Evolutionary conservation across 2,888 invertebrate genomes (phyloP).

Genomic region (Notocelia uddmanniana): DNA sequence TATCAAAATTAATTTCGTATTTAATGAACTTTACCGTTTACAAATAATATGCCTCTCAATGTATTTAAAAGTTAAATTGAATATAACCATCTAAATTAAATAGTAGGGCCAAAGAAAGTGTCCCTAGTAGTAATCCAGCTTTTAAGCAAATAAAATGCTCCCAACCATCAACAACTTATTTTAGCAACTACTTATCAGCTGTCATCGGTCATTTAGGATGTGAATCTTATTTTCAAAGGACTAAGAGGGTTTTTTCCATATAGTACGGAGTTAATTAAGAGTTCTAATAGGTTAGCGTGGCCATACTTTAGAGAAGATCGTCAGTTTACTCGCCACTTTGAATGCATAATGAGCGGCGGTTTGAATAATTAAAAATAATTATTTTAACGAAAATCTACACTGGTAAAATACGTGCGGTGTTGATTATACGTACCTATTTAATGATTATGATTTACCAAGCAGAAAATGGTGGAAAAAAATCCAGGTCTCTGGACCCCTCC

Average conservation of each 20-base stretch:
- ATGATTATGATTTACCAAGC: neutral
- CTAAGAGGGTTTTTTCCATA: neutral
- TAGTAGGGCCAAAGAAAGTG: conserved; percentile 56
- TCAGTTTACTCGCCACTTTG: conserved; percentile 61
- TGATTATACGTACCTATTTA: conserved; percentile 22
- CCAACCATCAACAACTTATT: conserved; percentile 20
- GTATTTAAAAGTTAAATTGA: conserved; percentile 49
- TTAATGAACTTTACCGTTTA: no score
- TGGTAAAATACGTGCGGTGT: conserved; percentile 27
- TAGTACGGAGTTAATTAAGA: neutral
- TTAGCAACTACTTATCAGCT: conserved; percentile 37
- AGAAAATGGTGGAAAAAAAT: no score
- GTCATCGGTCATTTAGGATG: neutral
- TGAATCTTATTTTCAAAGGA: neutral
- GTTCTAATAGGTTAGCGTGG: conserved; percentile 50
- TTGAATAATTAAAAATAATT: conserved; percentile 64
- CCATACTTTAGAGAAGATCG: conserved; percentile 59
- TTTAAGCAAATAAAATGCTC: conserved; percentile 65
- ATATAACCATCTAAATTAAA: conserved; percentile 54
- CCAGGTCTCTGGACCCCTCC: no score
- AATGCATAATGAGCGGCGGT: conserved; percentile 68
- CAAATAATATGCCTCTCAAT: neutral
- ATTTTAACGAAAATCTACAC: conserved; percentile 45
- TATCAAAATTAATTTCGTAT: no score
- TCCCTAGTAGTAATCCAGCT: conserved; percentile 62